These are phyloP conservation scores for Sterrhoptilus dennistouni DNA, from an alignment of 2,113 vertebrate species.

Conservation along the genomic window DNA sequence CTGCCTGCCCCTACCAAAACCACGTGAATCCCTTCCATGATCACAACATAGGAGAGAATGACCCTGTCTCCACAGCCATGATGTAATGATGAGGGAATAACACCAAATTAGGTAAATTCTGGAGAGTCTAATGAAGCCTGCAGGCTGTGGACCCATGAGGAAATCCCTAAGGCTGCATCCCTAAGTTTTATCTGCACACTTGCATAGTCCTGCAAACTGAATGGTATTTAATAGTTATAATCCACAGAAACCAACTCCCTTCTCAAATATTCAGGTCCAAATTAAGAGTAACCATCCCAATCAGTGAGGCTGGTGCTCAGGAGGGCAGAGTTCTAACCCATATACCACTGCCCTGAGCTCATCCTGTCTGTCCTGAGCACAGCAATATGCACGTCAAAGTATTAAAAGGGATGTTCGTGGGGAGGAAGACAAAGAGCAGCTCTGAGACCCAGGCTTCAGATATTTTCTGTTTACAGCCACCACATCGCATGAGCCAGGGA, in stretches of 20 bases:
- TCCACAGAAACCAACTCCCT: background rate
- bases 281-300: background rate
- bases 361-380: background rate
- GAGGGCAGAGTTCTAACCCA: constrained; percentile 1
- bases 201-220: background rate
- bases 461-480: background rate
- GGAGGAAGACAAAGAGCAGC: background rate
- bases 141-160: constrained; percentile 10
- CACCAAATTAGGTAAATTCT: constrained; percentile 75
- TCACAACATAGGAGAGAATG: constrained; percentile 3
- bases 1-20: background rate
- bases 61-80: constrained; percentile 49
- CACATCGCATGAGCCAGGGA: rapidly evolving
- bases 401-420: background rate
- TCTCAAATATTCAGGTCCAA: background rate
- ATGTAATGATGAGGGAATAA: constrained; percentile 57
- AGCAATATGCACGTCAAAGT: background rate
- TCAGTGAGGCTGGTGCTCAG: background rate
- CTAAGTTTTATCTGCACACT: background rate
- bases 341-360: constrained; percentile 26
- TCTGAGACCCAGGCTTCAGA: background rate
- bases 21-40: background rate
- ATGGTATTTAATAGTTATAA: background rate
- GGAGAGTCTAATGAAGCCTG: constrained; percentile 47
- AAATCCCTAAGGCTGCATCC: background rate